phyloP scores from a whole-genome alignment of 2,888 invertebrate species.

The Acrobeloides nanus region DNA sequence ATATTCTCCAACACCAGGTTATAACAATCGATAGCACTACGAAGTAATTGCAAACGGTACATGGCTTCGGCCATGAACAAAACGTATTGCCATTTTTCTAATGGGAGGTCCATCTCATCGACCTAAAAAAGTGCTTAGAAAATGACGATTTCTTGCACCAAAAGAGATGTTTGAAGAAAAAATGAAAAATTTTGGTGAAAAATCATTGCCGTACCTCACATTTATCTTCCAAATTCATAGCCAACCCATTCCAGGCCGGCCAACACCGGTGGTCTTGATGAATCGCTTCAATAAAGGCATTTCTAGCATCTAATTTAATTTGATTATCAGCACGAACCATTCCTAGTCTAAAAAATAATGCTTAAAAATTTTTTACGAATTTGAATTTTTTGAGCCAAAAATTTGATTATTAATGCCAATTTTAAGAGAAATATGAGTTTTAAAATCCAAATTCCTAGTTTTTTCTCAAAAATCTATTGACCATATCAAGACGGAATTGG shows the following conservation, averaged over 20 bases:
- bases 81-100: conserved; percentile 22
- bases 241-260: conserved; percentile 89
- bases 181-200: background rate
- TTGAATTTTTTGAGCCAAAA: conserved; percentile 30
- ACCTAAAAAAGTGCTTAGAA: conserved; percentile 8
- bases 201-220: conserved; percentile 6
- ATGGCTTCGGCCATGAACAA: conserved; percentile 24
- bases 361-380: background rate
- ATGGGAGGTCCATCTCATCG: conserved; percentile 12
- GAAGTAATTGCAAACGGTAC: conserved; percentile 15
- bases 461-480: no score
- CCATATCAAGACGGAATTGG: no score
- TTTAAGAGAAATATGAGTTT: no score
- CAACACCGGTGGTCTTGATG: conserved; percentile 65
- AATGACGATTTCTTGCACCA: background rate
- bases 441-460: no score
- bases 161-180: background rate
- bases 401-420: background rate
- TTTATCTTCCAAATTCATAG: conserved; percentile 65
- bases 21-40: conserved; percentile 8
- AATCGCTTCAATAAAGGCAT: conserved; percentile 72
- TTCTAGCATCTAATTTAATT: conserved; percentile 69
- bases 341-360: conserved; percentile 71
- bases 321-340: conserved; percentile 80
- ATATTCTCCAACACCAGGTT: background rate